Percentiles rank a stretch among this genome's conserved stretches.
Conservation (phyloP, 2,888 invertebrate genomes). For the Germaria angustata region DNA sequence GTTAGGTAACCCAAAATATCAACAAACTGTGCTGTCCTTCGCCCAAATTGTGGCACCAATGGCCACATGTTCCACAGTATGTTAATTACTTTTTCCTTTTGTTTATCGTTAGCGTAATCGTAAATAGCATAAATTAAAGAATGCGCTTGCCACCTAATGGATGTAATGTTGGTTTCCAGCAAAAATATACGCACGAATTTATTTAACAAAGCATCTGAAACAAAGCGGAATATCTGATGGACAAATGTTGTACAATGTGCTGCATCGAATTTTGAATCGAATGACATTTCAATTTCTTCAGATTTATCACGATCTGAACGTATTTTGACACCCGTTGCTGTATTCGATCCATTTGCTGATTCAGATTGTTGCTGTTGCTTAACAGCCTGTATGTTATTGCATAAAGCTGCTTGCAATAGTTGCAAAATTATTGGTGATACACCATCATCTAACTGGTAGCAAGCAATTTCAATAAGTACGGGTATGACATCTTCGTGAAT, state of each 20-base stretch:
- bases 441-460: slow-evolving; percentile 90
- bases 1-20: slow-evolving; percentile 97
- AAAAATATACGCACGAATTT: slow-evolving; percentile 93
- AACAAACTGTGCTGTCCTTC: slow-evolving; percentile 97
- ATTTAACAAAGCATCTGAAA: slow-evolving; percentile 80
- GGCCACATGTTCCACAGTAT: slow-evolving; percentile 96
- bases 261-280: slow-evolving; percentile 85
- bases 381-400: slow-evolving; percentile 81
- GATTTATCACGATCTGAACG: slow-evolving; percentile 85
- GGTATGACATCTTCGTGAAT: slow-evolving; percentile 87
- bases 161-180: slow-evolving; percentile 94
- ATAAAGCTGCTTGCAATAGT: slow-evolving; percentile 93
- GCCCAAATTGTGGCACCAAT: slow-evolving; percentile 91
- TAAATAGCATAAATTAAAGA: slow-evolving; percentile 91
- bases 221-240: slow-evolving; percentile 85
- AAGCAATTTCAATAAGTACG: slow-evolving; percentile 91
- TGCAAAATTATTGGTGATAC: slow-evolving; percentile 95
- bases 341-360: slow-evolving; percentile 53
- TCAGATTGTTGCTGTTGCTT: slow-evolving; percentile 70
- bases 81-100: slow-evolving; percentile 90
- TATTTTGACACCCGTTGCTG: slow-evolving; percentile 73
- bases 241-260: slow-evolving; percentile 85
- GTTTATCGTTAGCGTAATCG: slow-evolving; percentile 88
- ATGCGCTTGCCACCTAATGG: slow-evolving; percentile 97
- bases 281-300: slow-evolving; percentile 83